phyloP scores from a whole-genome alignment of 1,140 invertebrate genomes.

The Arion vulgaris region DNA sequence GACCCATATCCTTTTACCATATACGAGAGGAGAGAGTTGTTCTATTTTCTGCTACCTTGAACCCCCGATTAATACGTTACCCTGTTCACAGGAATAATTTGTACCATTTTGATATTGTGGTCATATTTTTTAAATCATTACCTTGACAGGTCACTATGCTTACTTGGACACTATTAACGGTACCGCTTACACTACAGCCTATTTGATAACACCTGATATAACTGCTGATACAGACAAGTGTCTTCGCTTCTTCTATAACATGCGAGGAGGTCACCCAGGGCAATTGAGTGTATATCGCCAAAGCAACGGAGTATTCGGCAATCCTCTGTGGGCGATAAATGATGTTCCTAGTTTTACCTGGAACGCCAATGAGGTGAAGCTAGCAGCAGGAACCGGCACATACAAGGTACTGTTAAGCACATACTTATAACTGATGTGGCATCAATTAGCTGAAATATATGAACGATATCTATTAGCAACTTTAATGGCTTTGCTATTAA shows the following conservation, averaged over 20 bases:
- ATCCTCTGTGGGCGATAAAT: not conserved
- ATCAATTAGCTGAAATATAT: too few relatives aligned
- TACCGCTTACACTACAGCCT: too few relatives aligned
- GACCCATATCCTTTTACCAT: too few relatives aligned
- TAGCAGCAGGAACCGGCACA: not conserved
- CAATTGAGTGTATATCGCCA: not conserved
- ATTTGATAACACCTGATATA: not conserved
- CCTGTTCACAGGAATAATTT: too few relatives aligned
- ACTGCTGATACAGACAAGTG: not conserved
- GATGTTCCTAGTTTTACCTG: not conserved
- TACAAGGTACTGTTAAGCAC: conserved; percentile 1
- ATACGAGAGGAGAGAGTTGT: too few relatives aligned
- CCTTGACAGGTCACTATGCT: conserved; percentile 3
- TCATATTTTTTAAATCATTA: not conserved
- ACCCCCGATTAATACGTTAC: too few relatives aligned
- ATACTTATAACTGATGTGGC: too few relatives aligned
- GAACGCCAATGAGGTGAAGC: not conserved
- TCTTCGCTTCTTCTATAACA: conserved; percentile 13
- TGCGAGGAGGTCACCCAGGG: conserved; percentile 8
- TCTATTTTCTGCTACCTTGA: too few relatives aligned
- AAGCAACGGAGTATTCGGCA: not conserved
- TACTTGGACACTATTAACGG: not conserved
- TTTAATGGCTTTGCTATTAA: too few relatives aligned
- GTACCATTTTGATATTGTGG: too few relatives aligned
- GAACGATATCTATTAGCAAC: too few relatives aligned